A percentile compares a stretch with the other conserved stretches of the same genome.
These are phyloP conservation scores for Spondyliosoma cantharus DNA, from an alignment of 2,797 vertebrate species.

Conservation along the genomic window DNA sequence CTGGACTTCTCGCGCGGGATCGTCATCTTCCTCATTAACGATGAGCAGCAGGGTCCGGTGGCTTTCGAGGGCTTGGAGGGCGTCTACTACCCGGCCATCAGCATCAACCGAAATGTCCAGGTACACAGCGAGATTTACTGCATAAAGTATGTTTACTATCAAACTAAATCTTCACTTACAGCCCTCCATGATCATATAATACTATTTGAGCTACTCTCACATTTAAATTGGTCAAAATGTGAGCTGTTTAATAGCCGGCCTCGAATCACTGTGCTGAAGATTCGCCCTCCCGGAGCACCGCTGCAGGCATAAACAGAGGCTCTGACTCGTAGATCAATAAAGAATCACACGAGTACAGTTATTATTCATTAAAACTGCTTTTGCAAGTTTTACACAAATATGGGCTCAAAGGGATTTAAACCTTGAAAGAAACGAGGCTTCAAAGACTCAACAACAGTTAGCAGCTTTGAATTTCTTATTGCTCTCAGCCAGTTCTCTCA, in stretches of 20 bases:
- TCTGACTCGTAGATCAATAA: constrained; percentile 37
- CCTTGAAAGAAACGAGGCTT: constrained; percentile 48
- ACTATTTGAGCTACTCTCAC: neutral
- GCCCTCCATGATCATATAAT: neutral
- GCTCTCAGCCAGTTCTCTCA: constrained; percentile 32
- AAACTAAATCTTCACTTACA: neutral
- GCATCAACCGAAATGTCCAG: constrained; percentile 99
- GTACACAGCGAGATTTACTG: constrained; percentile 71
- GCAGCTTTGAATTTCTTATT: constrained; percentile 46
- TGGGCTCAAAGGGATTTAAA: constrained; percentile 44
- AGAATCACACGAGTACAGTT: constrained; percentile 15
- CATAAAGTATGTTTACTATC: neutral
- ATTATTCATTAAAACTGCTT: constrained; percentile 35
- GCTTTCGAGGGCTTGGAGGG: constrained; percentile 96
- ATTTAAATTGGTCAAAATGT: neutral
- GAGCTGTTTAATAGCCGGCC: neutral
- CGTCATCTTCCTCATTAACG: constrained; percentile 96
- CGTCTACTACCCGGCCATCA: constrained; percentile 94
- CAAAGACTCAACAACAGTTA: constrained; percentile 55
- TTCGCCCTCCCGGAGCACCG: neutral
- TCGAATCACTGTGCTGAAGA: neutral
- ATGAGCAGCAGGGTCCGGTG: constrained; percentile 97
- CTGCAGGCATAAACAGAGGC: constrained; percentile 29
- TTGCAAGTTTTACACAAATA: constrained; percentile 44
- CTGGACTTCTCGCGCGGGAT: constrained; percentile 93